These are phyloP conservation scores for Trichonephila clavata DNA, from an alignment of 1,140 invertebrate species.

Conservation along the genomic window DNA sequence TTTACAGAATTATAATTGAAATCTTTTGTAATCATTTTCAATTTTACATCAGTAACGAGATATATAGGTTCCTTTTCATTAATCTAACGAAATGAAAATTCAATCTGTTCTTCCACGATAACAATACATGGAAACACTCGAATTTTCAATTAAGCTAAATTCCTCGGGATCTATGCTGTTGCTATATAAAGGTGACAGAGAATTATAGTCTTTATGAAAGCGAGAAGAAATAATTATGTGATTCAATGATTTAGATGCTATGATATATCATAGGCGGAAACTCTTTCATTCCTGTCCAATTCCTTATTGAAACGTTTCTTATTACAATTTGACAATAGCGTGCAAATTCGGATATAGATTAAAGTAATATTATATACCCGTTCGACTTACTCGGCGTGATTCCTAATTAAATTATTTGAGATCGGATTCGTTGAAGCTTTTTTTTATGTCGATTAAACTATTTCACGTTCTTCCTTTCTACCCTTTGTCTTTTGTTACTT, in stretches of 20 bases:
- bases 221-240: background rate
- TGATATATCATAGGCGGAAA: background rate
- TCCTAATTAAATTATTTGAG: conserved; percentile 23
- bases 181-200: background rate
- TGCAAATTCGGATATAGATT: conserved; percentile 7
- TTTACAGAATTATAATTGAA: background rate
- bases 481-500: background rate
- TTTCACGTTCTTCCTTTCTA: background rate
- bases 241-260: background rate
- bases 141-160: conserved; percentile 12
- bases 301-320: background rate
- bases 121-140: background rate
- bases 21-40: conserved; percentile 2
- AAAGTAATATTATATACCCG: conserved; percentile 22
- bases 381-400: background rate
- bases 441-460: background rate
- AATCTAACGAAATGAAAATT: background rate
- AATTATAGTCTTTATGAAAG: background rate
- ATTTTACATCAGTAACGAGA: background rate
- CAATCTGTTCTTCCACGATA: background rate
- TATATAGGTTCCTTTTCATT: background rate
- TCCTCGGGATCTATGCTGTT: background rate
- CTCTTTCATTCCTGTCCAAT: background rate
- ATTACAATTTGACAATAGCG: background rate
- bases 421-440: background rate